Percentiles rank a stretch among this genome's conserved stretches.
These are phyloP conservation scores for Galeruca laticollis DNA, from an alignment of 2,888 invertebrate species.

Conservation along the genomic window DNA sequence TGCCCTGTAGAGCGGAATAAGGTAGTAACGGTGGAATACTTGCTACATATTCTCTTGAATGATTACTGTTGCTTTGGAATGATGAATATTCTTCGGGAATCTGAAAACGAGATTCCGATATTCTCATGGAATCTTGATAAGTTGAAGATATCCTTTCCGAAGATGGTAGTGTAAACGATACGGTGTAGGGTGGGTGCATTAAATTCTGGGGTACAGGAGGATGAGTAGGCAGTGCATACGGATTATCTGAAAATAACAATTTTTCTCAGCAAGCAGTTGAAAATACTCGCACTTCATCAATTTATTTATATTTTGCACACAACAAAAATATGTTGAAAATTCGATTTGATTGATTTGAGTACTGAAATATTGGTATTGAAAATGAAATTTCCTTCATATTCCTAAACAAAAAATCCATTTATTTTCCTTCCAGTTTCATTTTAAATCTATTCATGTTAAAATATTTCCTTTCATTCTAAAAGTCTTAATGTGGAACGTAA, in stretches of 20 bases:
- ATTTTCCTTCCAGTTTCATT: too few relatives aligned
- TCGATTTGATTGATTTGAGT: too few relatives aligned
- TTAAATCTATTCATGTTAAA: too few relatives aligned
- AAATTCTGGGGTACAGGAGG: conserved; percentile 38
- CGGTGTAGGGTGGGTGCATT: conserved; percentile 33
- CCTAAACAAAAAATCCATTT: too few relatives aligned
- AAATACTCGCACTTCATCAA: too few relatives aligned
- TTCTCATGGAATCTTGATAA: conserved; percentile 40
- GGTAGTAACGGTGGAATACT: conserved; percentile 56
- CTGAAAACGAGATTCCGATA: conserved; percentile 26
- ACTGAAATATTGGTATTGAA: too few relatives aligned
- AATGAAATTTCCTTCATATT: too few relatives aligned
- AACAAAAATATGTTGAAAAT: too few relatives aligned
- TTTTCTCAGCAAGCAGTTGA: too few relatives aligned
- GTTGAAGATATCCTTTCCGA: conserved; percentile 43
- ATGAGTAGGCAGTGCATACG: conserved; percentile 31
- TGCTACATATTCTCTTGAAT: conserved; percentile 34
- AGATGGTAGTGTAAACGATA: conserved; percentile 42
- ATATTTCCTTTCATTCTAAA: too few relatives aligned
- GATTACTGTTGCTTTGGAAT: conserved; percentile 12
- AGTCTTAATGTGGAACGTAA: too few relatives aligned
- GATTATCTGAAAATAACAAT: conserved; percentile 42
- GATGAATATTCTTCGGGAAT: conserved; percentile 21
- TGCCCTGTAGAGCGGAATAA: conserved; percentile 59
- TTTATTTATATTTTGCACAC: too few relatives aligned